A percentile compares a stretch with the other conserved stretches of the same genome.
Evolutionary conservation across 2,888 invertebrate genomes (phyloP).

Genomic region (Lasiommata megera): DNA sequence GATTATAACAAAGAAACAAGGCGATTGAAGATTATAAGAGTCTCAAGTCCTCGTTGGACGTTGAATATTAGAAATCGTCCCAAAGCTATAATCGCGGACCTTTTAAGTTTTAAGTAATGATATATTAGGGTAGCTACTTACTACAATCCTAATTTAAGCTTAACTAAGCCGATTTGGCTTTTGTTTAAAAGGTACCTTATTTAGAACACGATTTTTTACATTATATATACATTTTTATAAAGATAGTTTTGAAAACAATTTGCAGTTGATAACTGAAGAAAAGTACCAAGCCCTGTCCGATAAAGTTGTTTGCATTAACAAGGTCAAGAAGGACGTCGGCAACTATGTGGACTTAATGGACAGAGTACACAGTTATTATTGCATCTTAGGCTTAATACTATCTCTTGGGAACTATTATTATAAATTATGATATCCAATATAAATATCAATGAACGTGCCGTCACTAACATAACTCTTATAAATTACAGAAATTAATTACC

Average conservation of each 20-base stretch:
- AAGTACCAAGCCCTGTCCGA: constrained; percentile 24
- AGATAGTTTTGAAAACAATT: not conserved
- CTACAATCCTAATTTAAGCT: no score
- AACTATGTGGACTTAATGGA: constrained; percentile 32
- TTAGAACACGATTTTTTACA: no score
- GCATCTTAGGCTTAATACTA: constrained; percentile 19
- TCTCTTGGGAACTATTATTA: constrained; percentile 26
- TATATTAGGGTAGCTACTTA: no score
- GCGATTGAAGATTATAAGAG: no score
- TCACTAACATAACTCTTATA: not conserved
- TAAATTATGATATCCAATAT: constrained; percentile 11
- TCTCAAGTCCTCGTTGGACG: no score
- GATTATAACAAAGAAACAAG: no score
- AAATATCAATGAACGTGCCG: not conserved
- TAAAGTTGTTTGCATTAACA: constrained; percentile 42
- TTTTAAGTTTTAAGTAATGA: no score
- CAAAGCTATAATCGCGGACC: no score
- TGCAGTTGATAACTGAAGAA: not conserved
- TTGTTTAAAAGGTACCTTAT: no score
- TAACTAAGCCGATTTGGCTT: no score
- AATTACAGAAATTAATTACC: no score
- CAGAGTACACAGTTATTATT: constrained; percentile 27
- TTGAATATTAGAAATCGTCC: no score
- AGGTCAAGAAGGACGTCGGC: constrained; percentile 40
- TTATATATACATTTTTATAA: not conserved